Conservation (phyloP, 2,888 invertebrate species). For the Tupiocoris notatus region DNA sequence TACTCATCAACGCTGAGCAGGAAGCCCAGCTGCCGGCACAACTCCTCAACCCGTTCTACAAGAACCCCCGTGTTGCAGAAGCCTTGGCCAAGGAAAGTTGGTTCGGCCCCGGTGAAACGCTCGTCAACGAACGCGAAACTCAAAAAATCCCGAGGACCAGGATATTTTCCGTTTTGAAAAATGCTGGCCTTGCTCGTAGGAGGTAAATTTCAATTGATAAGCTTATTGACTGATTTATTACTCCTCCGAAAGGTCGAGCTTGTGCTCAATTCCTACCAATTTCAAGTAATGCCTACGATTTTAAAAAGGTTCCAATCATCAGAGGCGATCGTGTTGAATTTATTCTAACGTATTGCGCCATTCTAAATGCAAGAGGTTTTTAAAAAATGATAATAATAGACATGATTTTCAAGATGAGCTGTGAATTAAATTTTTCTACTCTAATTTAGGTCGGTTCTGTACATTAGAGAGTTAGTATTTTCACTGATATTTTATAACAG, state of each 20-base stretch:
- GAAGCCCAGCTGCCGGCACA: slow-evolving; percentile 72
- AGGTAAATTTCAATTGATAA: slow-evolving; percentile 6
- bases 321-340: background rate
- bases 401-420: no score
- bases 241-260: background rate
- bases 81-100: slow-evolving; percentile 76
- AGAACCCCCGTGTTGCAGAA: slow-evolving; percentile 70
- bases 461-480: no score
- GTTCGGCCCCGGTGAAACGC: slow-evolving; percentile 54
- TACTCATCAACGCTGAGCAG: slow-evolving; percentile 59
- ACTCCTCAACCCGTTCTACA: slow-evolving; percentile 70
- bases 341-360: background rate
- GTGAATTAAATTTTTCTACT: no score
- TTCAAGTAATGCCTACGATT: no score
- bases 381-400: no score
- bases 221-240: background rate
- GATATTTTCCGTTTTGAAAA: slow-evolving; percentile 71
- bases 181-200: slow-evolving; percentile 63
- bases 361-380: background rate
- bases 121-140: slow-evolving; percentile 72
- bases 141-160: slow-evolving; percentile 76
- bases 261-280: no score
- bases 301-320: background rate
- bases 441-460: no score
- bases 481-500: no score